Conservation (phyloP, 2,113 vertebrate genomes). For the Phrynocephalus versicolor region DNA sequence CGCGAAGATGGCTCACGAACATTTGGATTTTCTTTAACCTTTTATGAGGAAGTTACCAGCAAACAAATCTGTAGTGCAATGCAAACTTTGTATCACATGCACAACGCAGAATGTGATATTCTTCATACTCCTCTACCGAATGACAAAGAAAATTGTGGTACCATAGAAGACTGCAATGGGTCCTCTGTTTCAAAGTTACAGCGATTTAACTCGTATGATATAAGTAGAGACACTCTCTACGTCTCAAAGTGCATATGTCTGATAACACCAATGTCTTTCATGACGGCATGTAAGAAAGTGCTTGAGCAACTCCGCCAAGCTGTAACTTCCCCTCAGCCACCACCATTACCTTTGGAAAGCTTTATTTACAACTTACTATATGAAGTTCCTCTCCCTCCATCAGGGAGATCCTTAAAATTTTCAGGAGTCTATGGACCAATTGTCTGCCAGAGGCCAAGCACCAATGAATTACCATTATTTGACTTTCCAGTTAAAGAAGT, state of each 20-base stretch:
- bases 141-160: constrained; percentile 71
- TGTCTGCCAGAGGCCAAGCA: constrained; percentile 95
- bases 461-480: constrained; percentile 91
- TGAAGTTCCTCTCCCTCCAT: constrained; percentile 94
- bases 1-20: constrained; percentile 97
- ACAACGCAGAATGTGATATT: constrained; percentile 96
- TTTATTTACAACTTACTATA: constrained; percentile 98
- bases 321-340: constrained; percentile 90
- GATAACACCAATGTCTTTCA: constrained; percentile 96
- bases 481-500: constrained; percentile 92
- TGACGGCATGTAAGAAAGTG: constrained; percentile 91
- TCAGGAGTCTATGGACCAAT: constrained; percentile 93
- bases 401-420: constrained; percentile 94
- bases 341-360: constrained; percentile 95
- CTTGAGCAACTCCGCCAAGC: constrained; percentile 93
- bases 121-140: constrained; percentile 79
- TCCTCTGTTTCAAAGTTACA: constrained; percentile 90
- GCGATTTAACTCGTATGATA: constrained; percentile 97
- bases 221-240: constrained; percentile 94
- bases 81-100: constrained; percentile 99
- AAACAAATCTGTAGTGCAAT: constrained; percentile 99
- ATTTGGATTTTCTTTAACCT: constrained; percentile 96
- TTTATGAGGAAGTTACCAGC: constrained; percentile 98
- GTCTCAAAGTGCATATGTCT: constrained; percentile 98
- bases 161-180: constrained; percentile 78